Base-by-base conservation (phyloP, 2,113 vertebrate genomes). In the Mionectes macconnelli region DNA sequence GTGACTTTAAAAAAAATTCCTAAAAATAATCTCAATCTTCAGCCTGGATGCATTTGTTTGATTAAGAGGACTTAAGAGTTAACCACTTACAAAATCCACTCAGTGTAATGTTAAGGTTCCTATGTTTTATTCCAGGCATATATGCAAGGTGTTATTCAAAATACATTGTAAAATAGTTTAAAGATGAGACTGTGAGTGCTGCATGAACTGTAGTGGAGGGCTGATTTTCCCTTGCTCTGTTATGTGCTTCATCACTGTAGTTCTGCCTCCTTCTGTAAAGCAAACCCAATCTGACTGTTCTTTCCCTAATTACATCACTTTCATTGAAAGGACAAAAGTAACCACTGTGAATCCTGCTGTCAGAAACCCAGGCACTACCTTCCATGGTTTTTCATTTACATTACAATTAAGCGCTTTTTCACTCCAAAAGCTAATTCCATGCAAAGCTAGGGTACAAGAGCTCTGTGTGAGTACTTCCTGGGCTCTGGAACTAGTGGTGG, bases 321-420 rank as follows among this genome's bases (percentile, higher is more conserved):
- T 69, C 94, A 72, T 13, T 57, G 70, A 86, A 79, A 92, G 80
- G 69, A 91, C 50, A n/a, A 75, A 93, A 95, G 89, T 87, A 80
- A 84, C 55, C 31, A 18, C 75, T 90, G 67, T 86, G 85, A 83
- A 79, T 80, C 47, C 80, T 33, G 60, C 63, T 95, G 91, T 93
- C 92, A 93, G 78, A 77, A 93, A 87, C 40, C 13, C 87, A 74
- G 50, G 44, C 12, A 64, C 35, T 31, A 81, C 78, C 44, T 89
- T 83, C 47, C 27, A 47, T 23, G 31, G 33, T 57, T 84, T 63
- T 86, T 68, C 30, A 67, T 82, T 88, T 94, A 52, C 37, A 83
- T 82, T 63, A 73, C 57, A 89, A 76, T 57, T 69, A 66, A 82
- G 44, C 40, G 27, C 12, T 42, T 77, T 85, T 81, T 63, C 27